Percentiles rank a stretch among this genome's conserved stretches.
Evolutionary conservation across 2,888 invertebrate genomes (phyloP).

Genomic region (Sphaeridia pumilis): DNA sequence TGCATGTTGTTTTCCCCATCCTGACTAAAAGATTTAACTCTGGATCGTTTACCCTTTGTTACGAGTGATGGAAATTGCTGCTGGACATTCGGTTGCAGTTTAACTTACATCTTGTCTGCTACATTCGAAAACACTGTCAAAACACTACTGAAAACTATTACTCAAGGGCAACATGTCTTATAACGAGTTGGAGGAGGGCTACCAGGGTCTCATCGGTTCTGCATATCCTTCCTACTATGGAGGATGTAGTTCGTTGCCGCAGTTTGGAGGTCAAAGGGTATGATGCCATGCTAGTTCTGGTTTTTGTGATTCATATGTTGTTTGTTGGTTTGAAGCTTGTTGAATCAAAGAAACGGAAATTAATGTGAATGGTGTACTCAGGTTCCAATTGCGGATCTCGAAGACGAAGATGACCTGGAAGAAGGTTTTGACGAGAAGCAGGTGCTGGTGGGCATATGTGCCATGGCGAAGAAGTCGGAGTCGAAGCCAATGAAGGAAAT

Average conservation of each 20-base stretch:
- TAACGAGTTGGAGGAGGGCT: constrained; percentile 83
- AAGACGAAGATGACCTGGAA: constrained; percentile 20
- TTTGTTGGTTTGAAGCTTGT: too few species aligned
- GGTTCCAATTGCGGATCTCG: constrained; percentile 23
- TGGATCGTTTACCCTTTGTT: too few species aligned
- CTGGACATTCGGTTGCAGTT: too few species aligned
- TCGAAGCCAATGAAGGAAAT: constrained; percentile 99
- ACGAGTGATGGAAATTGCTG: too few species aligned
- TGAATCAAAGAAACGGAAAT: too few species aligned
- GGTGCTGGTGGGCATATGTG: constrained; percentile 95
- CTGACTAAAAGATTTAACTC: too few species aligned
- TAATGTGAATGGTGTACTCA: not conserved
- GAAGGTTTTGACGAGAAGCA: constrained; percentile 56
- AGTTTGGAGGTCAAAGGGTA: constrained; percentile 14
- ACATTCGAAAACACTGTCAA: too few species aligned
- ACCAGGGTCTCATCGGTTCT: constrained; percentile 57
- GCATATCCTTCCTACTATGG: constrained; percentile 8
- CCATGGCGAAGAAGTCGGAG: constrained; percentile 98
- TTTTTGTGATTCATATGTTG: too few species aligned
- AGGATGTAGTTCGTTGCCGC: constrained; percentile 8
- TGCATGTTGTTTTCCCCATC: too few species aligned
- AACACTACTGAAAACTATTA: too few species aligned
- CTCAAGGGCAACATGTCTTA: too few species aligned
- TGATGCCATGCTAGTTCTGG: not conserved
- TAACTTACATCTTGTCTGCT: too few species aligned